Conservation (phyloP, 2,888 invertebrate species). For the Andrena bucephala region DNA sequence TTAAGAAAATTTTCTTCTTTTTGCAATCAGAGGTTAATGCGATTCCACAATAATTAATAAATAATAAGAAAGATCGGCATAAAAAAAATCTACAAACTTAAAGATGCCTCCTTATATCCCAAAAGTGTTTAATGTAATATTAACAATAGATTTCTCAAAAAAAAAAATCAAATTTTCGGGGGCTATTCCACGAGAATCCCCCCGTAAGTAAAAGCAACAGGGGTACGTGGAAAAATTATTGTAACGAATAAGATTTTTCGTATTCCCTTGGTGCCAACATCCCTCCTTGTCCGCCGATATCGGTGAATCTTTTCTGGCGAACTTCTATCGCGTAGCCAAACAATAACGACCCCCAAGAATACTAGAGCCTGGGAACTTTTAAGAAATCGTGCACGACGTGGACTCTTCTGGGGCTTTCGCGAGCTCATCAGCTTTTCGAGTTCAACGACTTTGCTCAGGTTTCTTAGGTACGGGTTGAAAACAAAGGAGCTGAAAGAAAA, state of each 20-base stretch:
- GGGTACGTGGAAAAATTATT: no score
- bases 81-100: no score
- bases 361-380: constrained; percentile 16
- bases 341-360: constrained; percentile 33
- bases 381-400: constrained; percentile 34
- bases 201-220: no score
- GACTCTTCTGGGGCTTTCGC: constrained; percentile 47
- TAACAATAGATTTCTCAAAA: no score
- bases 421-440: constrained; percentile 51
- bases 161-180: no score
- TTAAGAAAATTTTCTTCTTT: no score
- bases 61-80: no score
- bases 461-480: constrained; percentile 55
- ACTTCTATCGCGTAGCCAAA: constrained; percentile 22
- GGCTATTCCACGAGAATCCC: no score
- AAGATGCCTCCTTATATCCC: no score
- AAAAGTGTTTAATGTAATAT: no score
- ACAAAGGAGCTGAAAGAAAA: constrained; percentile 56
- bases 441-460: constrained; percentile 49
- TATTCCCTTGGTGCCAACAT: not conserved
- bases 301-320: constrained; percentile 1
- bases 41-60: no score
- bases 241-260: not conserved
- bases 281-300: not conserved
- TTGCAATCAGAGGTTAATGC: no score